Evolutionary conservation across 2,113 vertebrate genomes (phyloP).

Genomic region (Pao palembangensis): DNA sequence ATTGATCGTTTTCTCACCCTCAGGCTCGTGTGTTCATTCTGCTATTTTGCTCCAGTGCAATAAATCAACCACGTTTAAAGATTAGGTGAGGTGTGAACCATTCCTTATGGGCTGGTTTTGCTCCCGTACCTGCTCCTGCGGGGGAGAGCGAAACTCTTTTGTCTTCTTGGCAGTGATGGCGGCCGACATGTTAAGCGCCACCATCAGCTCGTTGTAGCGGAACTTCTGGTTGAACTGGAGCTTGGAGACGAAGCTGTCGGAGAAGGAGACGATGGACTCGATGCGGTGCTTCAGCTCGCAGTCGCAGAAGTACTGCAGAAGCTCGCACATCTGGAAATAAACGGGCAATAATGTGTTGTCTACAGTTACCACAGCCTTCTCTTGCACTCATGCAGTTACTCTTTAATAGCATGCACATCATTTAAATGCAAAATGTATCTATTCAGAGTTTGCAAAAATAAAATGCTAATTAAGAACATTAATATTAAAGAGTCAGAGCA

Average conservation of each 20-base stretch:
- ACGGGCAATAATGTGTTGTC: too few species aligned
- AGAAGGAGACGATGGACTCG: slow-evolving; percentile 92
- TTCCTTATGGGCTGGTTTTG: neutral
- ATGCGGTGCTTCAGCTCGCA: slow-evolving; percentile 94
- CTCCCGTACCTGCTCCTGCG: slow-evolving; percentile 88
- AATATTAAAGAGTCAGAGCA: too few species aligned
- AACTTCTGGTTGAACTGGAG: slow-evolving; percentile 95
- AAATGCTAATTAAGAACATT: too few species aligned
- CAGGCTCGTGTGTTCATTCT: neutral
- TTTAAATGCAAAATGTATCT: neutral
- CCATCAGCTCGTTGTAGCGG: slow-evolving; percentile 95
- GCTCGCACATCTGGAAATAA: slow-evolving; percentile 88
- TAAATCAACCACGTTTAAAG: slow-evolving; percentile 7
- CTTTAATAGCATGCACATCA: neutral
- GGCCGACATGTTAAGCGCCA: slow-evolving; percentile 94
- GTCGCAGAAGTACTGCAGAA: slow-evolving; percentile 97
- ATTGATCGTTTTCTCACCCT: neutral
- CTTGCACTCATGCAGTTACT: slow-evolving; percentile 20
- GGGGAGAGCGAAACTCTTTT: slow-evolving; percentile 94
- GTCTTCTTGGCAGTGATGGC: slow-evolving; percentile 95
- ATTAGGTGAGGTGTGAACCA: slow-evolving; percentile 8
- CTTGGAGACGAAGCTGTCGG: slow-evolving; percentile 91
- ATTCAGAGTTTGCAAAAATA: too few species aligned
- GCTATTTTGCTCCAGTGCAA: neutral
- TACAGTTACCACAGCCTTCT: neutral